Percentiles rank a stretch among this genome's conserved stretches.
Conservation (phyloP, 2,113 vertebrate species). For the Psophia crepitans region DNA sequence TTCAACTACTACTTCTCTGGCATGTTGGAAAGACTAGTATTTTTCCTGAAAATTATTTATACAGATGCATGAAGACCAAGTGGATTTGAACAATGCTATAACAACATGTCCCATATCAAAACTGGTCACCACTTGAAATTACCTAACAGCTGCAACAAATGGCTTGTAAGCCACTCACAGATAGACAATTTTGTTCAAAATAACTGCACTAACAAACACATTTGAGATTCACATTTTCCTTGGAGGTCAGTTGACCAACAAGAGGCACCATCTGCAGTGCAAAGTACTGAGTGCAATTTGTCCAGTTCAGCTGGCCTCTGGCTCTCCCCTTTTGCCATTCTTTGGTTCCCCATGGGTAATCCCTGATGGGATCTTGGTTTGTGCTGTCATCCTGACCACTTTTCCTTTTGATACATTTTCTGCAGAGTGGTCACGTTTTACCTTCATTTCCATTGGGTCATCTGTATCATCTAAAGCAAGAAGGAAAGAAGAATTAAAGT, state of each 20-base stretch:
- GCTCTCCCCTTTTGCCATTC: background rate
- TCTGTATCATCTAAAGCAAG: background rate
- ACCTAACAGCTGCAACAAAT: background rate
- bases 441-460: slow-evolving; percentile 42
- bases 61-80: background rate
- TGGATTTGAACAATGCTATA: background rate
- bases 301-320: background rate
- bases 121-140: background rate
- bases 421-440: background rate
- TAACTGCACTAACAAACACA: background rate
- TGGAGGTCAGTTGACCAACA: background rate
- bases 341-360: background rate
- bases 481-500: background rate
- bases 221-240: background rate
- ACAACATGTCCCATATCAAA: background rate
- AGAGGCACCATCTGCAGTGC: background rate
- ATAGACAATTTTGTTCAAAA: background rate
- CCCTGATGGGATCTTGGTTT: background rate
- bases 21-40: background rate
- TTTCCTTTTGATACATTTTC: background rate
- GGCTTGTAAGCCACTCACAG: background rate
- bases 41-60: background rate
- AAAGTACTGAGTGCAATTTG: background rate
- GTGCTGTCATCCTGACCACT: background rate
- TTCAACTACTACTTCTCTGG: background rate